Evolutionary conservation across 2,888 invertebrate genomes (phyloP), one percentile per base, ranked within the genome.

Genomic region (Malthinus seriepunctatus): DNA sequence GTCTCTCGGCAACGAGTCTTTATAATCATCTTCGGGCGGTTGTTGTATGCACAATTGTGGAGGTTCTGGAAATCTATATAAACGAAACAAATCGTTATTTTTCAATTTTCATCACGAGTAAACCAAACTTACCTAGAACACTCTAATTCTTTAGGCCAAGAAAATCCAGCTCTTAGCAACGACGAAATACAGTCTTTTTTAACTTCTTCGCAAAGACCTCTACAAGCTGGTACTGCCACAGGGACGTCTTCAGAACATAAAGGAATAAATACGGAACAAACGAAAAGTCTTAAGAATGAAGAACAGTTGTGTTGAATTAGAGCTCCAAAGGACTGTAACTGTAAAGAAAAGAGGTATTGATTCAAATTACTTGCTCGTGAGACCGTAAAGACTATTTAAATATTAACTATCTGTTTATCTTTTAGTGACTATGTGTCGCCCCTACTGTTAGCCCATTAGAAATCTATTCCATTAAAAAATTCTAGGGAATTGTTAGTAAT

Each of bases 211-310:
- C 95, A 95, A 66, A 95, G 88, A 15, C 90, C 88, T 61, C 91
- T 84, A 79, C 95, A 95, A 8, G 93, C 90, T 59, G 91, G 90
- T 62, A 95, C 91, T 37, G 92, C 89, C 69, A 89, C 89, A 23
- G 89, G 87, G 63, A 92, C 90, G 77, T 93, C 89, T 72, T 91
- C 90, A 32, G 93, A 92, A 79, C 95, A 96, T 77, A 96, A 89
- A 34, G 95, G 95, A 8, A 92, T 91, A 78, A 92, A 92, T 51
- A 95, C 89, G 10, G 94, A 91, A 81, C 95, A 96, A 61, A 96
- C 85, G 73, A 95, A 89, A 78, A 95, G 91, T 67, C 90, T 86
- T 38, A 93, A 85, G 72, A 92, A 89, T 56, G 85, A 82, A 3
- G 93, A 93, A 75, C 95, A 95, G 50, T 89, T 88, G 71, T 88